Evolutionary conservation across 2,113 vertebrate genomes (phyloP), one percentile per base, ranked within the genome.

Genomic region (Barbus barbus): DNA sequence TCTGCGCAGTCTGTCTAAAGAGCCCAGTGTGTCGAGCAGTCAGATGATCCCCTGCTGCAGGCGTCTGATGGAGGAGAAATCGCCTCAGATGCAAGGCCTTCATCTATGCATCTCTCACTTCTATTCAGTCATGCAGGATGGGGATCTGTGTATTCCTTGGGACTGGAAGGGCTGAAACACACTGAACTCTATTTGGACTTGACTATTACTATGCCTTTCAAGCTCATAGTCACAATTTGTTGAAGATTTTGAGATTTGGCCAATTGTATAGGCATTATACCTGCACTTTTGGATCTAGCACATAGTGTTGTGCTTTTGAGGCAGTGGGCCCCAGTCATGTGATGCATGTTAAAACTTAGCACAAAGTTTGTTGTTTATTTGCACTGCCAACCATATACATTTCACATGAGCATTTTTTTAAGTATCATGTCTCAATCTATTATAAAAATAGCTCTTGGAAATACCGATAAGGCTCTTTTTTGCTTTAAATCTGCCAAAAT

Each of bases 101-200:
- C 95, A 94, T 75, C 90, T 99, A 5, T 96, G 95, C 1, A 60
- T 99, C 4, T 98, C 98, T 0, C 96, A 96, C 67, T 99, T 97
- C 89, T 99, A 97, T 92, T 97, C 97, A 0, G 96, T 99, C 41
- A 94, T 97, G 93, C 96, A 99, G 88, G 98, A 99, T 4, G 98
- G 98, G 74, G 97, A 99, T 88, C 90, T 99, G 3, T 98, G 96
- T 86, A 95, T 99, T 82, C 98, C 98, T 53, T 99, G 98, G 98
- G 95, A 99, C 88, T 99, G 96, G 96, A 97, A 97, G 89, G 91
- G 89, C 85, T 96, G 93, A 96, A 24, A 24, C 18, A 38, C 3
- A 18, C 33, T 26, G 11, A 22, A 58, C 18, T 12, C 9, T 28
- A 14, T 38, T 46, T 9, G 28, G 61, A 31, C 58, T 26, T 13